Evolutionary conservation across 2,113 vertebrate species (phyloP).

Genomic region (Gadus macrocephalus): DNA sequence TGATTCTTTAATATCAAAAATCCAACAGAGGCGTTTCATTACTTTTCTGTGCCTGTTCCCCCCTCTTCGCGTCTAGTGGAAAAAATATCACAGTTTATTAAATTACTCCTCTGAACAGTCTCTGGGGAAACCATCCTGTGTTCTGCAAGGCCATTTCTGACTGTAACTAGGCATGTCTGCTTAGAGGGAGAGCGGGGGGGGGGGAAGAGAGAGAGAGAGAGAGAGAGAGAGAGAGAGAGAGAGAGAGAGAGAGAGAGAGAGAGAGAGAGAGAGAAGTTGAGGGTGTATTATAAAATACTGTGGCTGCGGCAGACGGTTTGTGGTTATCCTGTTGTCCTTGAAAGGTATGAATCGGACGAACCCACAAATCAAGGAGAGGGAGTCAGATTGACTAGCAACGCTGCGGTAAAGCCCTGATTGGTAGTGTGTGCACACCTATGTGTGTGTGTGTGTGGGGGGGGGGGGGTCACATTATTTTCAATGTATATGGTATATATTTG

Average conservation of each 20-base stretch:
- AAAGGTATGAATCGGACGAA: constrained; percentile 38
- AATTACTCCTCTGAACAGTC: constrained; percentile 70
- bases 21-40: constrained; percentile 69
- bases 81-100: constrained; percentile 73
- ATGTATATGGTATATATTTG: not conserved
- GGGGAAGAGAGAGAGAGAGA: not conserved
- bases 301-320: constrained; percentile 42
- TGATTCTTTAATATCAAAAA: constrained; percentile 72
- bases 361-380: constrained; percentile 33
- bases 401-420: constrained; percentile 20
- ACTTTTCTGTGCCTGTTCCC: constrained; percentile 59
- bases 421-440: not conserved
- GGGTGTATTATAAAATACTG: constrained; percentile 41
- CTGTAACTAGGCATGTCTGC: constrained; percentile 66
- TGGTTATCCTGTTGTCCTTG: constrained; percentile 40
- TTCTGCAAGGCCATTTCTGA: constrained; percentile 64
- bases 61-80: constrained; percentile 53
- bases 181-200: constrained; percentile 28
- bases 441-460: not conserved
- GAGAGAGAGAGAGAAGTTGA: not conserved
- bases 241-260: not conserved
- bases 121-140: constrained; percentile 66
- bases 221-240: not conserved
- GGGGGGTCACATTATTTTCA: not conserved
- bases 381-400: constrained; percentile 20